These are phyloP conservation scores for Cerastoderma edule DNA, from an alignment of 2,888 invertebrate species.

Conservation along the genomic window DNA sequence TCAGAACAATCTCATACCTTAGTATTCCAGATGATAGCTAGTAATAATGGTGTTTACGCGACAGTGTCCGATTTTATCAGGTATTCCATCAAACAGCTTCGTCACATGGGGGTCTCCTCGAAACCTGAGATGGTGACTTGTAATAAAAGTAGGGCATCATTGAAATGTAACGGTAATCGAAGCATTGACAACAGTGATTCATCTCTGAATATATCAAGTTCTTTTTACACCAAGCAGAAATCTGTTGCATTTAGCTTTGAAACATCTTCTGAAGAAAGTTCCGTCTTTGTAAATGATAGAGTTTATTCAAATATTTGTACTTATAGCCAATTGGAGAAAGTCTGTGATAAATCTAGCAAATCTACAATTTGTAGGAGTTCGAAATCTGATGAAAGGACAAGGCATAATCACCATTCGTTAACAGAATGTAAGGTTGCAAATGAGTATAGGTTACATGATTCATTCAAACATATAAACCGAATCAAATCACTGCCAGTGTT, in stretches of 20 bases:
- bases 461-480: too few species aligned
- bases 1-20: conserved; percentile 40
- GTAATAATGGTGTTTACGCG: conserved; percentile 40
- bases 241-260: conserved; percentile 45
- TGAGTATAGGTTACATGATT: too few species aligned
- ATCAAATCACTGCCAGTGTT: too few species aligned
- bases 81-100: conserved; percentile 30
- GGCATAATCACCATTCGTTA: too few species aligned
- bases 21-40: conserved; percentile 51
- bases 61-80: conserved; percentile 59
- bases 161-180: background rate
- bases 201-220: background rate
- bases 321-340: too few species aligned
- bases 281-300: background rate
- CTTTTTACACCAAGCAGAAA: conserved; percentile 30
- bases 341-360: too few species aligned
- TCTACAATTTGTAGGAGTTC: too few species aligned
- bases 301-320: too few species aligned
- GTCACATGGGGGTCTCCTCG: background rate
- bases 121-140: too few species aligned
- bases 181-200: conserved; percentile 1
- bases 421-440: too few species aligned
- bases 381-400: too few species aligned
- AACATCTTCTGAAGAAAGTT: conserved; percentile 6
- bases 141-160: background rate